Evolutionary conservation across 2,113 vertebrate genomes (phyloP).

Genomic region (Delphinapterus leucas): DNA sequence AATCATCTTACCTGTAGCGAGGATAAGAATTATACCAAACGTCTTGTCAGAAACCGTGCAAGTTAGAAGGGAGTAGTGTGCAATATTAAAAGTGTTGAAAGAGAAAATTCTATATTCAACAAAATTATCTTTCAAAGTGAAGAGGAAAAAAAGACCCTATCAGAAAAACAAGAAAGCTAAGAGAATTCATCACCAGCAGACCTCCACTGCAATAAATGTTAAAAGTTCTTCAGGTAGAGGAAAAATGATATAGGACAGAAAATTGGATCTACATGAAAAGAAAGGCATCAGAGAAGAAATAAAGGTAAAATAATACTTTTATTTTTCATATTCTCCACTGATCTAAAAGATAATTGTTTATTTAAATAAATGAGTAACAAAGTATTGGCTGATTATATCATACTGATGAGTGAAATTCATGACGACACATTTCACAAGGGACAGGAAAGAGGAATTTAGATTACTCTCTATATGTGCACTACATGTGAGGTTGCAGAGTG

Average conservation of each 20-base stretch:
- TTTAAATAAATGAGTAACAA: neutral
- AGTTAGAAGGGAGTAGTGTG: neutral
- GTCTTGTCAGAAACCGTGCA: neutral
- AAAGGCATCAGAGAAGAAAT: neutral
- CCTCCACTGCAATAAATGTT: neutral
- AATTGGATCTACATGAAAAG: neutral
- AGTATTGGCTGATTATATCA: neutral
- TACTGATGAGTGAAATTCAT: neutral
- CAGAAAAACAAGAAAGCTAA: neutral
- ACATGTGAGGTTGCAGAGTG: neutral
- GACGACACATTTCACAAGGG: neutral
- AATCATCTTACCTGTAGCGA: neutral
- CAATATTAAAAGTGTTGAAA: neutral
- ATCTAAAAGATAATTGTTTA: neutral
- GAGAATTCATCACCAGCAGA: neutral
- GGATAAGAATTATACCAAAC: neutral
- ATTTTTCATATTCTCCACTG: neutral
- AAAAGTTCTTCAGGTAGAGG: neutral
- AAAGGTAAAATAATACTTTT: neutral
- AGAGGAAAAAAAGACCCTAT: neutral
- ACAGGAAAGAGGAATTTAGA: neutral
- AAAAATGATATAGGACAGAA: neutral
- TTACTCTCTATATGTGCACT: neutral
- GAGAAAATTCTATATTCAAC: neutral
- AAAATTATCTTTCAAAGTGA: neutral